These are phyloP conservation scores for Bradysia coprophila DNA, from an alignment of 1,140 invertebrate genomes.

Conservation along the genomic window DNA sequence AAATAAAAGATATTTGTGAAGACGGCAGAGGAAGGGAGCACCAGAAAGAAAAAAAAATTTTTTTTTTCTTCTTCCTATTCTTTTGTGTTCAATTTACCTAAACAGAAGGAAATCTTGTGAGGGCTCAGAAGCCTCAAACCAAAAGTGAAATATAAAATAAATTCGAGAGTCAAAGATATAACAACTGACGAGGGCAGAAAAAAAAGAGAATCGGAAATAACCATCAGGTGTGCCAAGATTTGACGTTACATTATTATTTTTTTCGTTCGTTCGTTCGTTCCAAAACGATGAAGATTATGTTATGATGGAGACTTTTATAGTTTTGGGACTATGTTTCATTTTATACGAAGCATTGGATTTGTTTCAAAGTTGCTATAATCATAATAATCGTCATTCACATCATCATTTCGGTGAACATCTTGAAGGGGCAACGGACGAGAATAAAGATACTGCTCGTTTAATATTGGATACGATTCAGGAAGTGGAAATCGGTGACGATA, in stretches of 20 bases:
- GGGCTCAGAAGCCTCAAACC: too few species aligned
- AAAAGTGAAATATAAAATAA: too few species aligned
- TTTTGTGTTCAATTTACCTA: too few species aligned
- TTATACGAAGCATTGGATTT: constrained; percentile 26
- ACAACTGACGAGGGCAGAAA: too few species aligned
- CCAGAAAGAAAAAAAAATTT: neutral
- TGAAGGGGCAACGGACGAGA: neutral
- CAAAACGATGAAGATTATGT: constrained; percentile 10
- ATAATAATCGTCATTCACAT: constrained; percentile 11
- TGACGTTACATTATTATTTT: too few species aligned
- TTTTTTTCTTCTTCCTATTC: neutral
- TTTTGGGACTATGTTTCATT: constrained; percentile 25
- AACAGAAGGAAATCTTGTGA: too few species aligned
- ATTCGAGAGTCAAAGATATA: too few species aligned
- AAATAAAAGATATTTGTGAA: too few species aligned
- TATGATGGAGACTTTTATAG: constrained; percentile 27
- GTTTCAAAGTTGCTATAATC: constrained; percentile 23
- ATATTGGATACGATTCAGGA: neutral
- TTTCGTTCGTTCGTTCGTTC: too few species aligned
- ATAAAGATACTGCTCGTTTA: neutral
- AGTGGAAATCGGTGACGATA: neutral
- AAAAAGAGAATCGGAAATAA: too few species aligned
- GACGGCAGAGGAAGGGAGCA: neutral
- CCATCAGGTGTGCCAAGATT: too few species aligned
- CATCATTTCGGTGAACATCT: neutral